Percentiles rank a stretch among this genome's conserved stretches.
Conservation (phyloP, 2,113 vertebrate species). For the Cynopterus brachyotis region DNA sequence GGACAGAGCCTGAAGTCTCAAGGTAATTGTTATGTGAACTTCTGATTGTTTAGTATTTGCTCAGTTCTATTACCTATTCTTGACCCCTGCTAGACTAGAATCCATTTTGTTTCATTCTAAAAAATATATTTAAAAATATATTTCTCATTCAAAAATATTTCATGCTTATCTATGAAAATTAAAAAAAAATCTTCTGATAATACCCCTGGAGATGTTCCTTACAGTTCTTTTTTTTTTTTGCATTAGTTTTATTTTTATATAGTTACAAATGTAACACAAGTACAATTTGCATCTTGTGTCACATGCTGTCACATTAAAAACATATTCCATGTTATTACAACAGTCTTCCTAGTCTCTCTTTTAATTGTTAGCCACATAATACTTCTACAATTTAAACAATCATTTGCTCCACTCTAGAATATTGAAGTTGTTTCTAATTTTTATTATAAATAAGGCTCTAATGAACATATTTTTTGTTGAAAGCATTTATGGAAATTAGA, state of each 20-base stretch:
- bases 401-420: background rate
- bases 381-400: background rate
- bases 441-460: constrained; percentile 8
- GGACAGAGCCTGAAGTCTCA: constrained; percentile 45
- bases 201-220: background rate
- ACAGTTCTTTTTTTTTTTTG: background rate
- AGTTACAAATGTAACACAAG: background rate
- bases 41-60: background rate
- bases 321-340: background rate
- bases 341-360: background rate
- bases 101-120: background rate
- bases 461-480: constrained; percentile 14
- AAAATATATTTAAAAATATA: background rate
- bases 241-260: background rate
- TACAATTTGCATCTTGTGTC: background rate
- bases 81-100: background rate
- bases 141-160: background rate
- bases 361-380: background rate
- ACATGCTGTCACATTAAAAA: background rate
- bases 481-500: background rate
- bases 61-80: background rate
- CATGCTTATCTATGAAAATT: background rate
- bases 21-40: background rate
- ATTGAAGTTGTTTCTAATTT: background rate
- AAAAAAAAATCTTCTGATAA: background rate